Evolutionary conservation across 1,140 invertebrate species (phyloP), one percentile per base, ranked within the genome.

Genomic region (Theocolax elegans): DNA sequence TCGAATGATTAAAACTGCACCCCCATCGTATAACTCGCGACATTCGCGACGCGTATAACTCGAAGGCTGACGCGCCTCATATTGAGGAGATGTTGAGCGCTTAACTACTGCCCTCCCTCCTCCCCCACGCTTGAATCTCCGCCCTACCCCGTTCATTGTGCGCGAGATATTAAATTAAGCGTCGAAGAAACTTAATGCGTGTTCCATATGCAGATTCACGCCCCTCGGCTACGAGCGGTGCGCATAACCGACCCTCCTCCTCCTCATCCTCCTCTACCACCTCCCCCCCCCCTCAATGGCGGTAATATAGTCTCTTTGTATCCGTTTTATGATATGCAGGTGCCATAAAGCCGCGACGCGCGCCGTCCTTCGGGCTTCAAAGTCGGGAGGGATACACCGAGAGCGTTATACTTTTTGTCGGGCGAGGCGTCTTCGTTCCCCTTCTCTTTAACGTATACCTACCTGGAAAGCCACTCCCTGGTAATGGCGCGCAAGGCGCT

Each of bases 151-250:
- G 71, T 70, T 74, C 73, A 76, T 74, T 75, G 69, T 74, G 64
- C 72, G 38, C n/a, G 42, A 53, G 75, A 74, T 79, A 84, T 83
- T 84, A 81, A 85, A 85, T 84, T 82, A 83, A 84, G 79, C 78
- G 72, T 73, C 64, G 79, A 82, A 83, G 81, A 81, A 83, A 83
- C 77, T 85, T 83, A 81, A 84, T 80, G 80, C 77, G 71, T 76
- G 77, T 81, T 83, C 81, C 81, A 83, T 81, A 85, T 84, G 82
- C 80, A 85, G 78, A 84, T 85, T 81, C 80, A 77, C 80, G 78
- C 79, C 81, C 80, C 78, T 74, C 68, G 69, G 73, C 73, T 71
- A 65, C 76, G 53, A 27, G 71, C 67, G 73, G 79, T 77, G 9
- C 15, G 25, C 25, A 25, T 51, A 51, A 25, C 49, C 49, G 49